phyloP scores from a whole-genome alignment of 2,888 invertebrate species.

The Camptogramma bilineatum region DNA sequence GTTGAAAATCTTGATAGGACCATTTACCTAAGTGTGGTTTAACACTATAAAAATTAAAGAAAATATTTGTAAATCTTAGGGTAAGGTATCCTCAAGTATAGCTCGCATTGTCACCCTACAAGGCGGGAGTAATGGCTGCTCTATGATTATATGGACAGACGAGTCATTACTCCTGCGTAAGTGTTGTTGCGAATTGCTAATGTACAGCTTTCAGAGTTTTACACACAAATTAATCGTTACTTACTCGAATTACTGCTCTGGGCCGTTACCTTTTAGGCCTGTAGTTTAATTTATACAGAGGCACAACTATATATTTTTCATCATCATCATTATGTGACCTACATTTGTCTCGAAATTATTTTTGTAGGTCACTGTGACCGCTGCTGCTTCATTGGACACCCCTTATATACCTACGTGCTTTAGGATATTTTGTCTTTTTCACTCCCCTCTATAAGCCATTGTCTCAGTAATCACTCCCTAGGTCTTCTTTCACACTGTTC shows the following conservation, averaged over 20 bases:
- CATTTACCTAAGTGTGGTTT: too few species aligned
- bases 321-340: not conserved
- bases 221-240: slow-evolving; percentile 79
- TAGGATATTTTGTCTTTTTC: too few species aligned
- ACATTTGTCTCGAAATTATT: not conserved
- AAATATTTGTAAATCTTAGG: not conserved
- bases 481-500: too few species aligned
- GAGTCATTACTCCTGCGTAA: slow-evolving; percentile 84
- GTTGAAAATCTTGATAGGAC: too few species aligned
- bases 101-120: slow-evolving; percentile 53
- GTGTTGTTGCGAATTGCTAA: slow-evolving; percentile 85
- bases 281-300: not conserved
- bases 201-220: slow-evolving; percentile 77
- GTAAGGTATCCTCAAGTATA: slow-evolving; percentile 19
- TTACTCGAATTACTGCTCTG: slow-evolving; percentile 66
- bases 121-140: slow-evolving; percentile 79
- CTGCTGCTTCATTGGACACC: too few species aligned
- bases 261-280: slow-evolving; percentile 42
- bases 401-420: too few species aligned
- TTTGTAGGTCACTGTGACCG: too few species aligned
- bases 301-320: not conserved
- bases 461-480: too few species aligned
- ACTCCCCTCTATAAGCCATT: too few species aligned
- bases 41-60: too few species aligned
- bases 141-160: slow-evolving; percentile 86